These are phyloP conservation scores for Cosmopolites sordidus DNA, from an alignment of 2,888 invertebrate species.

Conservation along the genomic window DNA sequence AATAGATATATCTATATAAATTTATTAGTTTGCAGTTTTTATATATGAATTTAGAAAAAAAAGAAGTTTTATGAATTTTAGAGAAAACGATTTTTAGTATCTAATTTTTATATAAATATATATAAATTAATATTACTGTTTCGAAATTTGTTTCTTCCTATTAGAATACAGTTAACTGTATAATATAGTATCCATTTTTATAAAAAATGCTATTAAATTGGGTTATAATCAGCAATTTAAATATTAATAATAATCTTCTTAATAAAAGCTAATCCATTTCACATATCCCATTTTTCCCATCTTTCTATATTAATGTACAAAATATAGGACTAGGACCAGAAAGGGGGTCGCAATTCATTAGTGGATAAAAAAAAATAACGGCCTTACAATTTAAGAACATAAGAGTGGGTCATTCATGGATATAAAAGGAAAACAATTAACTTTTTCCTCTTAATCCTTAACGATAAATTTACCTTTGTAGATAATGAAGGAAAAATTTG, in stretches of 20 bases:
- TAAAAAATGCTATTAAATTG: slow-evolving; percentile 1
- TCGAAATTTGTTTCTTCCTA: not conserved
- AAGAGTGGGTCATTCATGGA: not conserved
- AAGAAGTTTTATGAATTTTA: not conserved
- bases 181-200: not conserved
- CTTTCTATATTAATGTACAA: slow-evolving; percentile 32
- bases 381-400: slow-evolving; percentile 12
- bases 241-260: slow-evolving; percentile 12
- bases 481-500: slow-evolving; percentile 8
- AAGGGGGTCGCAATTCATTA: slow-evolving; percentile 6
- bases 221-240: slow-evolving; percentile 1
- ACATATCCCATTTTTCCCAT: slow-evolving; percentile 33
- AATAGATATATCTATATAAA: not conserved
- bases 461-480: slow-evolving; percentile 8
- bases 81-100: not conserved
- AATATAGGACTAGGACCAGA: slow-evolving; percentile 18
- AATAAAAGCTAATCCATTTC: slow-evolving; percentile 26
- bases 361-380: slow-evolving; percentile 6
- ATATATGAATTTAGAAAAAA: slow-evolving; percentile 2
- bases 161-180: slow-evolving; percentile 1
- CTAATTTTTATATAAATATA: slow-evolving; percentile 1
- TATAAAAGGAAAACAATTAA: slow-evolving; percentile 5
- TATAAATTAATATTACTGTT: not conserved
- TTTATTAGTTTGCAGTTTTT: slow-evolving; percentile 1
- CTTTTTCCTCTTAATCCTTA: slow-evolving; percentile 1